A percentile compares a stretch with the other conserved stretches of the same genome.
These are phyloP conservation scores for Melikaiella ostensackeni DNA, from an alignment of 2,888 invertebrate genomes.

Conservation along the genomic window DNA sequence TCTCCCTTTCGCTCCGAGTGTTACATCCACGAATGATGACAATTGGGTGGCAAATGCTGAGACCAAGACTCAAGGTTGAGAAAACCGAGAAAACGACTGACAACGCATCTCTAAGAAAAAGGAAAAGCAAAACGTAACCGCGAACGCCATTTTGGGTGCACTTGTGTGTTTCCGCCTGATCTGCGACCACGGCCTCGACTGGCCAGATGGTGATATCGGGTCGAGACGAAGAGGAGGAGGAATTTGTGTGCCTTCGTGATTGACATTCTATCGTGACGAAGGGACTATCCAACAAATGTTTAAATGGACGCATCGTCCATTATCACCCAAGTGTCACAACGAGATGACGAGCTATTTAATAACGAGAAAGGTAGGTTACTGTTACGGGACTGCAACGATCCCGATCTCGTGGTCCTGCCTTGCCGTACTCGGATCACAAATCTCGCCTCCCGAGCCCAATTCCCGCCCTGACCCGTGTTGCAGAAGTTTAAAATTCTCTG, in stretches of 20 bases:
- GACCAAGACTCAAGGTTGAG: neutral
- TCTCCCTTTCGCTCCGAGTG: neutral
- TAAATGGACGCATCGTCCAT: slow-evolving; percentile 99
- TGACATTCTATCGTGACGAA: slow-evolving; percentile 66
- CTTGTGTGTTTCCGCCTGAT: slow-evolving; percentile 32
- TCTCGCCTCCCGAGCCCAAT: slow-evolving; percentile 4
- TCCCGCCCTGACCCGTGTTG: slow-evolving; percentile 23
- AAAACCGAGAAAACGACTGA: neutral
- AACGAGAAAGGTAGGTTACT: slow-evolving; percentile 90
- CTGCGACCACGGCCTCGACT: slow-evolving; percentile 38
- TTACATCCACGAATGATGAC: slow-evolving; percentile 7
- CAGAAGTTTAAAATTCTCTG: slow-evolving; percentile 42
- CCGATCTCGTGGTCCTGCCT: slow-evolving; percentile 56
- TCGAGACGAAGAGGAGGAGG: slow-evolving; percentile 43
- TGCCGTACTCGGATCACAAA: slow-evolving; percentile 51
- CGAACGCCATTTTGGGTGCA: slow-evolving; percentile 38
- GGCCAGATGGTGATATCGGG: slow-evolving; percentile 47
- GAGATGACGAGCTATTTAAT: slow-evolving; percentile 96
- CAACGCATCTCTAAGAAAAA: slow-evolving; percentile 32
- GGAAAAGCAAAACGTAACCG: slow-evolving; percentile 25
- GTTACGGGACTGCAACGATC: slow-evolving; percentile 64
- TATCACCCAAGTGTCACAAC: slow-evolving; percentile 98
- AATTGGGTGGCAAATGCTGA: slow-evolving; percentile 10
- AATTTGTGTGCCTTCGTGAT: slow-evolving; percentile 41
- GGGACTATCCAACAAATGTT: slow-evolving; percentile 81